Evolutionary conservation across 2,113 vertebrate species (phyloP), one percentile per base, ranked within the genome.

Genomic region (Salvelinus namaycush): DNA sequence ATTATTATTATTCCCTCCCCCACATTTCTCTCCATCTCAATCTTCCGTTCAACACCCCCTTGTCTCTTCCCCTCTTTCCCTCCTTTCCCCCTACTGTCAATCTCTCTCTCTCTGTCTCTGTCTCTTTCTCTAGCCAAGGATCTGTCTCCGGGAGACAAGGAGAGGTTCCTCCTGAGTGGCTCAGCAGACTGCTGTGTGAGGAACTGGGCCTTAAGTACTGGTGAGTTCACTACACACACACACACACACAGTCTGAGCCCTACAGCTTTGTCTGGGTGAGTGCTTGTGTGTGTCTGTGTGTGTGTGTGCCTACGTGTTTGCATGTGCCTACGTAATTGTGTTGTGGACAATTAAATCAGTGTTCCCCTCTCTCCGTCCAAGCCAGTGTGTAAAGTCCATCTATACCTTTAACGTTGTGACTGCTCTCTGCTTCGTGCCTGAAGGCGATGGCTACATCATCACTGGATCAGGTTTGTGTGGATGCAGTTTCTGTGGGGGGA

Each of bases 401-500:
- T 95, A 95, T 90, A 94, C 94, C 0, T 95, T 93, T 85, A 95
- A 92, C 8, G 80, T 88, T 1, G 90, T 95, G 82, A 89, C 91
- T 3, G 90, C 93, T 18, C 82, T 95, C 67, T 92, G 91, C 80
- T 94, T 95, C 70, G 82, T 91, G 82, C 87, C 93, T 1, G 92
- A 93, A 81, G 91, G 81, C 51, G 81, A 88, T 1, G 93, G 93
- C 74, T 92, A 89, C 85, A 91, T 94, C 79, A 80, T 93, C 80
- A 92, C 92, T 8, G 94, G 94, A 75, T 94, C 94, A 93, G 94
- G 94, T 94, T 75, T 29, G 84, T 11, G 39, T 44, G 39, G 39
- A 44, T 44, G 39, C 9, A 44, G 2, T 44, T 44, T 83, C 39
- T 54, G 57, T 77, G 7, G 66, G 48, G n/a, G 27, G 54, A 24